Base-by-base conservation (phyloP, 2,797 vertebrate genomes). In the Pantherophis vulpinus region DNA sequence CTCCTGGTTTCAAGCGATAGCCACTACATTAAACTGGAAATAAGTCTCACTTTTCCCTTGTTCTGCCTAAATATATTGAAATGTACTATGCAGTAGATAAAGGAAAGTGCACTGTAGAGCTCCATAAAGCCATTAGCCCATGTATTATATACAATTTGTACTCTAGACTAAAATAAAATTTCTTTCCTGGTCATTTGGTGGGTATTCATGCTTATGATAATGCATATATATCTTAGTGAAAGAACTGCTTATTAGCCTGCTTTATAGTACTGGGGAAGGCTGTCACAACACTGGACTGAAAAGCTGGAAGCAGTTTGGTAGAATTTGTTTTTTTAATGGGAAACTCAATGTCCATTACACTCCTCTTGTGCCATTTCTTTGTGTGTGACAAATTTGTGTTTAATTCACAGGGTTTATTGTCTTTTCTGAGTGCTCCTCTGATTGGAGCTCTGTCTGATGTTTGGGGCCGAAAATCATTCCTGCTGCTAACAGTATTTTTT, bases 401-500 rank as follows among this genome's bases (percentile, higher is more conserved):
- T 93, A 2, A 94, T 94, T 88, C 91, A 0, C 95, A 98, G 98
- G 98, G 98, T 95, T 97, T 98, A 90, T 94, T 98, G 95, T 99
- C 98, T 0, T 98, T 99, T 95, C 97, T 99, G 93, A 98, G 98
- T 91, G 98, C 98, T 92, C 98, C 98, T 1, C 97, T 99, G 93
- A 98, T 99, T 87, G 98, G 98, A 91, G 98, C 98, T 94, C 97
- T 99, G 90, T 99, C 98, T 70, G 98, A 99, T 20, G 98, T 99
- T 92, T 99, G 98, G 98, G 98, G 98, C 79, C 98, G 98, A 59
- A 99, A 99, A 95, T 99, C 98, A 58, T 99, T 99, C 96, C 94
- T 99, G 96, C 97, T 99, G 96, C 98, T 99, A 95, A 99, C 98
- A 1, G 98, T 99, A 0, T 99, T 98, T 96, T 99, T 99, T 97